phyloP scores from a whole-genome alignment of 2,888 invertebrate genomes.

The Aproaerema taeniolella region DNA sequence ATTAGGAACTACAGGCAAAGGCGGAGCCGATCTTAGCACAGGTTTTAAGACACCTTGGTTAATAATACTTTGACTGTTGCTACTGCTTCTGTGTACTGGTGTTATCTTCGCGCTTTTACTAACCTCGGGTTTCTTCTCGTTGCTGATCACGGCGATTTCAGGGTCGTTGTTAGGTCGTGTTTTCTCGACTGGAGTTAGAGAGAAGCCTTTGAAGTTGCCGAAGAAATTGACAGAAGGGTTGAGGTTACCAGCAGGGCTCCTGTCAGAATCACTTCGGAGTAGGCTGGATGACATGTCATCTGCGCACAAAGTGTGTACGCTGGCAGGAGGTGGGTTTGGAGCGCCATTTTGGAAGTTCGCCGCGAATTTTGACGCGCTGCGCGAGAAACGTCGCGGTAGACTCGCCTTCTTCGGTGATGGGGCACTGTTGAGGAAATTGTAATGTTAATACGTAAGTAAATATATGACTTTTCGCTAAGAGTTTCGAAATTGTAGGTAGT shows the following conservation, averaged over 20 bases:
- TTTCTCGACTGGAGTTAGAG: slow-evolving; percentile 81
- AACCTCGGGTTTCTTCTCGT: slow-evolving; percentile 21
- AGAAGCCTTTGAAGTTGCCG: slow-evolving; percentile 92
- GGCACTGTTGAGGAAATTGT: slow-evolving; percentile 34
- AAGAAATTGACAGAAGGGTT: slow-evolving; percentile 82
- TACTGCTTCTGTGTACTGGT: slow-evolving; percentile 62
- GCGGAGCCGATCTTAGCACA: slow-evolving; percentile 79
- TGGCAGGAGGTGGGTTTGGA: slow-evolving; percentile 50
- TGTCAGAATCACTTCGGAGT: slow-evolving; percentile 72
- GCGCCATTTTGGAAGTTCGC: slow-evolving; percentile 60
- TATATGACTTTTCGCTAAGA: too few relatives aligned
- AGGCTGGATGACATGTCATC: slow-evolving; percentile 86
- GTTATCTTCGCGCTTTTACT: slow-evolving; percentile 76
- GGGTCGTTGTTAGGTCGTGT: slow-evolving; percentile 36
- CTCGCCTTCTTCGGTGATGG: slow-evolving; percentile 68
- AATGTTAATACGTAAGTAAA: background rate
- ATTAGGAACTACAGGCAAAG: slow-evolving; percentile 77
- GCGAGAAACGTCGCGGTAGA: slow-evolving; percentile 60
- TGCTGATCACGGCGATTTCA: slow-evolving; percentile 22
- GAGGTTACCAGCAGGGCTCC: slow-evolving; percentile 62
- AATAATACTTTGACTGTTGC: slow-evolving; percentile 52
- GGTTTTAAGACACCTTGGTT: slow-evolving; percentile 55
- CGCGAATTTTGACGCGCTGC: slow-evolving; percentile 67
- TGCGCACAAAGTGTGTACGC: slow-evolving; percentile 76
- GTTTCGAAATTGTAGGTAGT: too few relatives aligned